These are phyloP conservation scores for Dugesia japonica DNA, from an alignment of 2,888 invertebrate species.

Conservation along the genomic window DNA sequence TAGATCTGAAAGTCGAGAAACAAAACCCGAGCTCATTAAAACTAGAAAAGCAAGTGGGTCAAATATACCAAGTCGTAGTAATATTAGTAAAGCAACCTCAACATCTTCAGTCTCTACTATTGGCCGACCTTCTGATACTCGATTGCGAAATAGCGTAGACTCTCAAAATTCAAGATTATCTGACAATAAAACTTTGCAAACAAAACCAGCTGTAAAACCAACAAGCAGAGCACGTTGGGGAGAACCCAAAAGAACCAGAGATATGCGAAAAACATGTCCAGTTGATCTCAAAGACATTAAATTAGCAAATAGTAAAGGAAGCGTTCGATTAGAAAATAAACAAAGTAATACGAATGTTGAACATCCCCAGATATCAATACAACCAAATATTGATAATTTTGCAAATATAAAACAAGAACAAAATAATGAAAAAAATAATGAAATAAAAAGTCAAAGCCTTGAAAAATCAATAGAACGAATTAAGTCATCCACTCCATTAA, in stretches of 20 bases:
- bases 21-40: neutral
- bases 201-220: neutral
- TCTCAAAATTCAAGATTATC: neutral
- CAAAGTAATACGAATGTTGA: neutral
- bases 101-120: neutral
- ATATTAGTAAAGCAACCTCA: neutral
- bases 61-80: neutral
- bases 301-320: neutral
- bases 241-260: neutral
- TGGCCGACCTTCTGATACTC: neutral
- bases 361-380: neutral
- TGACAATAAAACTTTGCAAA: neutral
- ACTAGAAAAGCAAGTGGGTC: slow-evolving; percentile 5
- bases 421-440: neutral
- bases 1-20: neutral
- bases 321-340: neutral
- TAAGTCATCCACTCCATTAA: neutral
- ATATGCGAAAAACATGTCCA: neutral
- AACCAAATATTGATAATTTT: neutral
- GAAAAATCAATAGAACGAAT: neutral
- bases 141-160: neutral
- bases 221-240: neutral
- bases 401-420: neutral
- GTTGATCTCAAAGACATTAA: neutral
- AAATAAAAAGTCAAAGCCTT: neutral